Base-by-base conservation (phyloP, 1,140 invertebrate genomes). In the Dolichoris vasculosae region DNA sequence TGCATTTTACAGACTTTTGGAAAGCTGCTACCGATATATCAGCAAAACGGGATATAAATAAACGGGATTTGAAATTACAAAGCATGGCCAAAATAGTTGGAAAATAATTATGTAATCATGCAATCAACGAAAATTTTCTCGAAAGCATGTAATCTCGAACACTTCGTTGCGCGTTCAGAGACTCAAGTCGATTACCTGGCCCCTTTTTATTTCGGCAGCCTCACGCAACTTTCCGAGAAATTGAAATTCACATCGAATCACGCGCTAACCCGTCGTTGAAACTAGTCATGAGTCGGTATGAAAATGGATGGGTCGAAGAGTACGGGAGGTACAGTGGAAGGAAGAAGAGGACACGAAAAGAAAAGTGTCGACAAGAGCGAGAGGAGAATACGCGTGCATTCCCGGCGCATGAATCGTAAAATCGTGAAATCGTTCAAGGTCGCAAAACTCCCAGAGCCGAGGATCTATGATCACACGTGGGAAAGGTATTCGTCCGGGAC, bases 391-490 rank as follows among this genome's bases (percentile, higher is more conserved):
- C 51, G 63, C 59, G 40, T 80, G 86, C 87, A 88, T 89, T 89
- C 87, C 76, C 86, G 30, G 38, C 73, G 86, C 76, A 63, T 86
- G 85, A 87, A 88, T 89, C 86, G 86, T 86, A 83, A 89, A 90
- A 89, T 89, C 86, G 86, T 86, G 84, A 89, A 90, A 89, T 89
- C 55, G 86, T 73, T 83, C 87, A 88, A 89, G 87, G 86, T 85
- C 82, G 26, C 55, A 26, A 9, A 59, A 67, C 55, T 71, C 35
- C 0, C 69, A 67, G 6, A 6, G 20, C 43, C 35, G 26, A 71
- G 67, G 46, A 80, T 80, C 63, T 69, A 67, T 40, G 80, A 35
- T 71, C 87, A 63, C 87, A 86, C 87, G 89, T 89, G 90, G 86
- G 88, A 90, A 89, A 86, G 84, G 84, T 77, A 86, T 82, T 76